Conservation (phyloP, 2,888 invertebrate genomes). For the Didymodactylos carnosus region DNA sequence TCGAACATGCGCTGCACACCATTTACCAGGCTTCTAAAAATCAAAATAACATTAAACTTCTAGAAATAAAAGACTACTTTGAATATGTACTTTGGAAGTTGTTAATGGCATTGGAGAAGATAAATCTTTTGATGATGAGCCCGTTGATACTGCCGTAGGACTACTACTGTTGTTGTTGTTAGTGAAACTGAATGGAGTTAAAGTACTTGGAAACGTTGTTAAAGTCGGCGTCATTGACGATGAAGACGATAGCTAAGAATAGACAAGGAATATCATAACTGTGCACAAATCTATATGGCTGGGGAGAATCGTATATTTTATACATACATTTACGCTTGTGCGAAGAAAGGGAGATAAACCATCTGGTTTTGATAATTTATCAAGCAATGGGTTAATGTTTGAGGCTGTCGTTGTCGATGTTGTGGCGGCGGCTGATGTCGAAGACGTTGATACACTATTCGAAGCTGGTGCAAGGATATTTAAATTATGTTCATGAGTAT, state of each 20-base stretch:
- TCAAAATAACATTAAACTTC: neutral
- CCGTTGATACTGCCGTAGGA: too few relatives aligned
- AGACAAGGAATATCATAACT: too few relatives aligned
- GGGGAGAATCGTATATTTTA: too few relatives aligned
- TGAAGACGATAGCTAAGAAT: neutral
- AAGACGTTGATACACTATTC: too few relatives aligned
- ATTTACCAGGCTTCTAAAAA: neutral
- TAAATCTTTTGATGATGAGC: neutral
- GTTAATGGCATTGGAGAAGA: neutral
- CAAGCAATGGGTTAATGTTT: too few relatives aligned
- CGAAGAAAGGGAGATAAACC: neutral
- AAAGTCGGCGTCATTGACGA: neutral
- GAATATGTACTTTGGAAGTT: neutral
- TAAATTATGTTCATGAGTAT: constrained; percentile 1
- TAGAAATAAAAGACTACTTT: neutral
- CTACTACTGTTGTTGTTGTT: too few relatives aligned
- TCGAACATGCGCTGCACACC: constrained; percentile 5
- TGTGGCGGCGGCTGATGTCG: too few relatives aligned
- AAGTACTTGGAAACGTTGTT: neutral
- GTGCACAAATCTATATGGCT: too few relatives aligned
- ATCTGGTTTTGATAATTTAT: neutral
- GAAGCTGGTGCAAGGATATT: neutral
- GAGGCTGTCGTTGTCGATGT: too few relatives aligned
- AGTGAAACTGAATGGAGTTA: neutral
- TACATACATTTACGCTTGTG: neutral